phyloP scores from a whole-genome alignment of 2,797 vertebrate species.

The Mus caroli region DNA sequence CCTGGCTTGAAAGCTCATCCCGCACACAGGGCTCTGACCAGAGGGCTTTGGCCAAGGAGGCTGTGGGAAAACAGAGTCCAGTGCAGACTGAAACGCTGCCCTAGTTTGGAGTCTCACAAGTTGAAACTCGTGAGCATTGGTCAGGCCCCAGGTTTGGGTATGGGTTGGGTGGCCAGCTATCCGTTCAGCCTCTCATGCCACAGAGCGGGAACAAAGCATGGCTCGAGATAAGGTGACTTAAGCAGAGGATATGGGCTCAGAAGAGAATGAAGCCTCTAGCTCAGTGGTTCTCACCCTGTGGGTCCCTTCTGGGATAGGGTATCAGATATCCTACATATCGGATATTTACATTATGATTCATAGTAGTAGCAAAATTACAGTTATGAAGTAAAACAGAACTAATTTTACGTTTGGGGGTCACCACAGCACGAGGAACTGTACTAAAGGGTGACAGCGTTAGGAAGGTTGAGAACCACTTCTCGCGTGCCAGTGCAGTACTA shows the following conservation, averaged over 20 bases:
- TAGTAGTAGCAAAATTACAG: neutral
- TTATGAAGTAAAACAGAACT: neutral
- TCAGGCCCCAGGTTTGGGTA: neutral
- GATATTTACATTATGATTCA: neutral
- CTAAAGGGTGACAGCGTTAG: neutral
- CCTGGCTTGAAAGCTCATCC: neutral
- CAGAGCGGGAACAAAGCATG: neutral
- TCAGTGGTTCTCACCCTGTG: neutral
- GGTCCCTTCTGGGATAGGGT: neutral
- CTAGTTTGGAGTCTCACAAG: neutral
- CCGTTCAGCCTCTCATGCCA: neutral
- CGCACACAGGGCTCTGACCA: neutral
- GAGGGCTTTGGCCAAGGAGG: neutral
- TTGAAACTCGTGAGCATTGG: neutral
- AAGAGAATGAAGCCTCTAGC: neutral
- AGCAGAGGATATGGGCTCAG: neutral
- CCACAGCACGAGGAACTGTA: too few relatives aligned
- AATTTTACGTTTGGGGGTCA: neutral
- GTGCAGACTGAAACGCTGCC: neutral
- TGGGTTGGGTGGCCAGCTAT: neutral
- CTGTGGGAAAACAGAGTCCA: neutral
- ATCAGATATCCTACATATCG: neutral
- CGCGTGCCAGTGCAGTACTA: neutral
- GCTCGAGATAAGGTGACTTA: neutral
- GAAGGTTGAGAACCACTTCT: neutral